phyloP scores from a whole-genome alignment of 1,140 invertebrate genomes.

The Drosophila dunni region DNA sequence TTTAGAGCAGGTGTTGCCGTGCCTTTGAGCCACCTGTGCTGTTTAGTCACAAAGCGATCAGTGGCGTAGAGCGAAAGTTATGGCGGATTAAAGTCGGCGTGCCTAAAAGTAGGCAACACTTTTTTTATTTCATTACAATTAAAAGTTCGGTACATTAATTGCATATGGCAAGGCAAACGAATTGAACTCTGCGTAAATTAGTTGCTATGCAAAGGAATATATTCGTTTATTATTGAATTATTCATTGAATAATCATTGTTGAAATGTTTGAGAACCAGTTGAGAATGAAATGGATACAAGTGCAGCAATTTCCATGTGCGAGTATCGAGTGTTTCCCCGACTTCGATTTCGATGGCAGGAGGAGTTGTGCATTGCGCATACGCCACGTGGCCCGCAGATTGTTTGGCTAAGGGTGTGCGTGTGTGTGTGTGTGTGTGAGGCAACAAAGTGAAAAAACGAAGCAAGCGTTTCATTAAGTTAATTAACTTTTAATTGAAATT shows the following conservation, averaged over 20 bases:
- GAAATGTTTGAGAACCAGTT: not conserved
- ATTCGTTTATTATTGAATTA: not conserved
- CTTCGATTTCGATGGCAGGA: not conserved
- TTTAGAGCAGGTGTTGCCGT: too few species aligned
- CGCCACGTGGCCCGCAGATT: slow-evolving; percentile 7
- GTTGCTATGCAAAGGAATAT: not conserved
- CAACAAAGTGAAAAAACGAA: slow-evolving; percentile 42
- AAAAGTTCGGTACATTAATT: too few species aligned
- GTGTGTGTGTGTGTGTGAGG: slow-evolving; percentile 3
- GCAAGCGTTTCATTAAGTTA: slow-evolving; percentile 69
- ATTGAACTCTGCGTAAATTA: not conserved
- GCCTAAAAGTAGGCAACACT: too few species aligned
- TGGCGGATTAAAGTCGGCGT: too few species aligned
- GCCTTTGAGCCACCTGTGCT: too few species aligned
- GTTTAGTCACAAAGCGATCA: too few species aligned
- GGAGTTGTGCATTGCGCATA: slow-evolving; percentile 25
- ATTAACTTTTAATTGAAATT: slow-evolving; percentile 75
- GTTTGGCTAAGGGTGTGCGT: not conserved
- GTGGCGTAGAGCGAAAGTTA: too few species aligned
- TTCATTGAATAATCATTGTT: not conserved
- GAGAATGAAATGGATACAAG: slow-evolving; percentile 2
- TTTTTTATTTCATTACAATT: too few species aligned
- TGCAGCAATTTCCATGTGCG: slow-evolving; percentile 7
- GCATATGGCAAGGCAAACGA: not conserved
- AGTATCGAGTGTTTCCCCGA: too few species aligned